A percentile compares a stretch with the other conserved stretches of the same genome.
Conservation (phyloP, 2,113 vertebrate species). For the Argyrosomus japonicus region DNA sequence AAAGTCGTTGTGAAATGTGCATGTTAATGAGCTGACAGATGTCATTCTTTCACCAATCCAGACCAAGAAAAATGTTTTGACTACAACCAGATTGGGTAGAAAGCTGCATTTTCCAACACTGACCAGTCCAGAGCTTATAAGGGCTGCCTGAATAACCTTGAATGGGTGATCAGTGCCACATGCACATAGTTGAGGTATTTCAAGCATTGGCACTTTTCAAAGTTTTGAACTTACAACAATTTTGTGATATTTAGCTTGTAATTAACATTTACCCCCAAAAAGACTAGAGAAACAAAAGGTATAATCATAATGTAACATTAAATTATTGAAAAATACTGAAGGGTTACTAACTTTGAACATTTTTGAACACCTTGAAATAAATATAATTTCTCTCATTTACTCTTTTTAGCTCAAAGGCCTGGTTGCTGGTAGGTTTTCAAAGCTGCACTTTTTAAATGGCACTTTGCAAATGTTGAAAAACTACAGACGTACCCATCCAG, state of each 20-base stretch:
- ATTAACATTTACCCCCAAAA: slow-evolving; percentile 56
- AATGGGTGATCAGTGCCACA: slow-evolving; percentile 71
- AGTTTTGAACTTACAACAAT: slow-evolving; percentile 66
- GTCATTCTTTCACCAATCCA: slow-evolving; percentile 55
- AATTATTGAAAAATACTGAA: slow-evolving; percentile 62
- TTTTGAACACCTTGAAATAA: slow-evolving; percentile 63
- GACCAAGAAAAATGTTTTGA: slow-evolving; percentile 47
- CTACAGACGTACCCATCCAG: slow-evolving; percentile 66
- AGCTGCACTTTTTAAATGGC: slow-evolving; percentile 85
- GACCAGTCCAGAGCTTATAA: slow-evolving; percentile 73
- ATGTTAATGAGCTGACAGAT: slow-evolving; percentile 44
- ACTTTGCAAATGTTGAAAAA: slow-evolving; percentile 83
- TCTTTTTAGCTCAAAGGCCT: slow-evolving; percentile 73
- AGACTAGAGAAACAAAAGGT: slow-evolving; percentile 28
- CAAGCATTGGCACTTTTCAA: slow-evolving; percentile 83
- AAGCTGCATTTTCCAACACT: slow-evolving; percentile 74
- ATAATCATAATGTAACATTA: slow-evolving; percentile 32
- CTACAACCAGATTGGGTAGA: slow-evolving; percentile 65
- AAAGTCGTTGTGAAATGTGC: slow-evolving; percentile 55
- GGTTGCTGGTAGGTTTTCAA: slow-evolving; percentile 84
- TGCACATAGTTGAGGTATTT: slow-evolving; percentile 84
- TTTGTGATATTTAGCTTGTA: slow-evolving; percentile 60
- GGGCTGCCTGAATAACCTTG: slow-evolving; percentile 71
- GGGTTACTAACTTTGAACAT: slow-evolving; percentile 55
- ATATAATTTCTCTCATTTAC: slow-evolving; percentile 53